Base-by-base conservation (phyloP, 2,113 vertebrate species). In the Anarrhichthys ocellatus region DNA sequence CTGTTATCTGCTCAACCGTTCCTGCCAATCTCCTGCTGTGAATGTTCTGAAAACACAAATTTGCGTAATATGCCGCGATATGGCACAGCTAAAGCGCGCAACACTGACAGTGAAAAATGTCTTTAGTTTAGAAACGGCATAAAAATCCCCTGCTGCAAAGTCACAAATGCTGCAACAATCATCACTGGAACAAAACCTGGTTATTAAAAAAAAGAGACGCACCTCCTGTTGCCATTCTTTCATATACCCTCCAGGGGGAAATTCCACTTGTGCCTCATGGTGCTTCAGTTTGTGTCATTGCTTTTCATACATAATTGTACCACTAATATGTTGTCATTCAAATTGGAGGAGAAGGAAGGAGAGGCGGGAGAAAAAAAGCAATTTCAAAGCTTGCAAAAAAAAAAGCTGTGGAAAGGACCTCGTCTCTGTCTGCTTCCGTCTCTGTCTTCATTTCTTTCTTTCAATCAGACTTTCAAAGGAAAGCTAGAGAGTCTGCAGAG, bases 231-330 rank as follows among this genome's bases (percentile, higher is more conserved):
- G 74, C 77, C 70, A 42, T 29, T 76, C 58, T 67, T 73, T 84
- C 66, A 76, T 68, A 44, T 11, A 14, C 50, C 86, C 87, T 86
- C 71, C 76, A 6, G 69, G 71, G 71, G 56, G 61, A 74, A 36
- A 46, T 91, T 78, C 72, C 75, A 80, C 83, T 68, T 27, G 40
- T 50, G 48, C 56, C 69, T 73, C 4, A 13, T 52, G 71, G 73
- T 79, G 87, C 87, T 84, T 1, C 32, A 80, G 79, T 80, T 91
- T 83, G 72, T 87, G 73, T 91, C 90, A 78, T 83, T 91, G 82
- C 84, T 86, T 90, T 90, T 92, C 81, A 85, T 83, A 54, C 69
- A 34, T 90, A 92, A 92, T 92, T 86, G 82, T 87, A 40, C 82
- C 52, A 22, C 78, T 70, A 77, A 80, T 86, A 88, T 78, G 76